phyloP scores from a whole-genome alignment of 2,888 invertebrate species.

The Ligdia adustata region DNA sequence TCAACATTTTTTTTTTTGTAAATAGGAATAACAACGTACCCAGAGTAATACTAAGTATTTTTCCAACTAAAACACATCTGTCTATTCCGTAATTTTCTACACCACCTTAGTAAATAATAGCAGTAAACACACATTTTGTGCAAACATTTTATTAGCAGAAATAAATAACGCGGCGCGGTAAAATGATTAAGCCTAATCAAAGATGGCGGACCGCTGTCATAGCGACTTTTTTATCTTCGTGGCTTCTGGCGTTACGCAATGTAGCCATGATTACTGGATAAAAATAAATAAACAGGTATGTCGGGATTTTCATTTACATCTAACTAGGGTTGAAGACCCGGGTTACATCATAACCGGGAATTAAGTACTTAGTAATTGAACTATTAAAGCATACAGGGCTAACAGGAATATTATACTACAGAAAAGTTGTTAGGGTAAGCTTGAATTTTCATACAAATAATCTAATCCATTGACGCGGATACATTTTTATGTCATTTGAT shows the following conservation, averaged over 20 bases:
- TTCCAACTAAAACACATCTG: too few relatives aligned
- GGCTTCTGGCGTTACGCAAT: constrained; percentile 41
- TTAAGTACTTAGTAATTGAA: too few relatives aligned
- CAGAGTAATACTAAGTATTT: too few relatives aligned
- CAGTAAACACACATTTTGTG: not conserved
- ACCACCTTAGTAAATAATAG: not conserved
- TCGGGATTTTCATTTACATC: constrained; percentile 29
- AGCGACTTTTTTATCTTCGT: constrained; percentile 35
- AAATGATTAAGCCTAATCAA: constrained; percentile 29
- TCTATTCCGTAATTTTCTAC: not conserved
- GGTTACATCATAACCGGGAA: too few relatives aligned
- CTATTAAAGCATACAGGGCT: too few relatives aligned
- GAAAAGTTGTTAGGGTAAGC: too few relatives aligned
- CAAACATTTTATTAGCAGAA: constrained; percentile 1
- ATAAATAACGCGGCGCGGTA: not conserved
- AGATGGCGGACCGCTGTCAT: constrained; percentile 39
- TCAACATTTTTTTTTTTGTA: too few relatives aligned
- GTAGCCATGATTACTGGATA: constrained; percentile 32
- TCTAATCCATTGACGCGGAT: too few relatives aligned
- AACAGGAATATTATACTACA: too few relatives aligned
- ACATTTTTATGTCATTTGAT: too few relatives aligned
- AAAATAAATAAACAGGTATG: constrained; percentile 29
- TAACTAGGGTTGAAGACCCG: constrained; percentile 18
- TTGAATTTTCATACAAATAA: too few relatives aligned
- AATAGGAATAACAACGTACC: too few relatives aligned